Evolutionary conservation across 2,797 vertebrate genomes (phyloP).

Genomic region (Chrysolophus pictus): DNA sequence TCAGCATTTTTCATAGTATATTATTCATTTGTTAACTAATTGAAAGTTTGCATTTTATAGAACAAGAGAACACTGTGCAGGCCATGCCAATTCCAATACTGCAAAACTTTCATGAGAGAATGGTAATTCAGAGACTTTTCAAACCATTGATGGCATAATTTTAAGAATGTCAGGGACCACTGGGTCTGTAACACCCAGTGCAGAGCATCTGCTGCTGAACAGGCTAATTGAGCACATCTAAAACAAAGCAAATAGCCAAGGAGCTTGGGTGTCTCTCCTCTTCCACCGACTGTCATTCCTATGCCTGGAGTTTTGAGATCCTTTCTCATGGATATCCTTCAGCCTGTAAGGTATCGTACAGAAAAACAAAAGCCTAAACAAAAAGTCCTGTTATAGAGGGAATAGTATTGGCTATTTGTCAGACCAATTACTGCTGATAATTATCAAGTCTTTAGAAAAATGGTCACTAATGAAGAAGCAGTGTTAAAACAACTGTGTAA

Average conservation of each 20-base stretch:
- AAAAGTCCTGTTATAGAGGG: not conserved
- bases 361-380: not conserved
- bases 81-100: not conserved
- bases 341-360: not conserved
- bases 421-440: not conserved
- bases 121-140: not conserved
- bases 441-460: constrained; percentile 19
- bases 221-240: not conserved
- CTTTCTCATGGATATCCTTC: not conserved
- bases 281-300: not conserved
- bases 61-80: not conserved
- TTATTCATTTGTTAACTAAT: not conserved
- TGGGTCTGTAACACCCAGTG: not conserved
- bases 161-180: not conserved
- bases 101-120: not conserved
- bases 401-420: not conserved
- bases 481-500: not conserved
- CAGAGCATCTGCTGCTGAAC: not conserved
- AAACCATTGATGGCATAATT: not conserved
- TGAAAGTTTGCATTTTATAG: not conserved
- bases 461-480: not conserved
- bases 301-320: not conserved
- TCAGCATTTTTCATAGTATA: not conserved
- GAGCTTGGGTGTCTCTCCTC: not conserved
- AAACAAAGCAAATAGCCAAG: not conserved